Evolutionary conservation across 2,797 vertebrate species (phyloP).

Genomic region (Thamnophis elegans): DNA sequence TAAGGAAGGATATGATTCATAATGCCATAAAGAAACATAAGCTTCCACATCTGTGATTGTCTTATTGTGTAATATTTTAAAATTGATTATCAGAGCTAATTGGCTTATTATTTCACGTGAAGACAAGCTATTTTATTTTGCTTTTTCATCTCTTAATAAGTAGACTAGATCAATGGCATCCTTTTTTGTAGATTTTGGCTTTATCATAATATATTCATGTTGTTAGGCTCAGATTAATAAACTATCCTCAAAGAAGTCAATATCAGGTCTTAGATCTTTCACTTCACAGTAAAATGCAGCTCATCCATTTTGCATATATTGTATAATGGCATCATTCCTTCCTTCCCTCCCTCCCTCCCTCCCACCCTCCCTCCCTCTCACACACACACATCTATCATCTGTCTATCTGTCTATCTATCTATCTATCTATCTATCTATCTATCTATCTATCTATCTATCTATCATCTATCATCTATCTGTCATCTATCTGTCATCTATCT

Average conservation of each 20-base stretch:
- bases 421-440: neutral
- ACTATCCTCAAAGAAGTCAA: slow-evolving; percentile 45
- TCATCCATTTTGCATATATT: neutral
- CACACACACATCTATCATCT: neutral
- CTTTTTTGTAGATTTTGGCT: slow-evolving; percentile 55
- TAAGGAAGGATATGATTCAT: slow-evolving; percentile 87
- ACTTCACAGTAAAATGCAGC: neutral
- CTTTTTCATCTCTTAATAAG: slow-evolving; percentile 75
- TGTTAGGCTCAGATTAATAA: slow-evolving; percentile 54
- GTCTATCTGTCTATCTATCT: neutral
- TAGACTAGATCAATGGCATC: slow-evolving; percentile 44
- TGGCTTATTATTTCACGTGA: slow-evolving; percentile 79
- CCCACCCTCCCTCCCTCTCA: no score
- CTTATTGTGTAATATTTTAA: slow-evolving; percentile 78
- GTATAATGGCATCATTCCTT: neutral
- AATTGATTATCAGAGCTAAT: slow-evolving; percentile 83
- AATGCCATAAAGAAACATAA: slow-evolving; percentile 88
- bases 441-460: neutral
- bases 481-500: neutral
- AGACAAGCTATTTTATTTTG: slow-evolving; percentile 69
- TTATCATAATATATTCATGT: slow-evolving; percentile 45
- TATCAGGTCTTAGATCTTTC: slow-evolving; percentile 57
- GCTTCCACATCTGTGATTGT: slow-evolving; percentile 84
- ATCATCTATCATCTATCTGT: neutral
- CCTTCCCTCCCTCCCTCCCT: no score